Conservation (phyloP, 2,113 vertebrate genomes). For the Antechinus flavipes region DNA sequence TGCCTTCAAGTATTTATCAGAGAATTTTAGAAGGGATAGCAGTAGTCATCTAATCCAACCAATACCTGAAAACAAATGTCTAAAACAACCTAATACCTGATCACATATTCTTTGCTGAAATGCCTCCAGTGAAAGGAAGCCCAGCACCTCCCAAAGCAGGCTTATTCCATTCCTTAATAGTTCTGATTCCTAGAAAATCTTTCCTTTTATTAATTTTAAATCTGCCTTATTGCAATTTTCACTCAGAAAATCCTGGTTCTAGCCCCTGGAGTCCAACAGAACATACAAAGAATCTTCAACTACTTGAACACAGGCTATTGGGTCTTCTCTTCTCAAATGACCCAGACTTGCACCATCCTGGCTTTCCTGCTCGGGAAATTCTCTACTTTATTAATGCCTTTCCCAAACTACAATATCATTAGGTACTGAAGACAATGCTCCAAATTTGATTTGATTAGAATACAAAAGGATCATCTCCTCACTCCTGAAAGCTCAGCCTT, state of each 20-base stretch:
- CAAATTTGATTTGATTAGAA: background rate
- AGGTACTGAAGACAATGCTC: background rate
- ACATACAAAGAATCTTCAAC: background rate
- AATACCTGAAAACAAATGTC: background rate
- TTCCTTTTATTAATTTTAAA: background rate
- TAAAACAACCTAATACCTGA: background rate
- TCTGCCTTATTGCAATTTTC: background rate
- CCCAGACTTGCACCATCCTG: background rate
- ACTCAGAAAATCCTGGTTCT: background rate
- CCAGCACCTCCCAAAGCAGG: background rate
- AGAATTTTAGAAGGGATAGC: background rate
- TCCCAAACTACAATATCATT: background rate
- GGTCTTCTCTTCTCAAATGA: background rate
- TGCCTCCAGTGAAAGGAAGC: background rate
- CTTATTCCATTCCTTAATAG: background rate
- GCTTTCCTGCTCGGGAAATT: background rate
- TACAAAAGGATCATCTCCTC: background rate
- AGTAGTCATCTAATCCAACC: background rate
- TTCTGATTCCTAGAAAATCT: background rate
- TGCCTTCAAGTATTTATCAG: background rate
- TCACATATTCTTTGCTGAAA: background rate
- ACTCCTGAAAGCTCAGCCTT: background rate
- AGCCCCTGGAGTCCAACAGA: background rate
- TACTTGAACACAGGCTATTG: background rate
- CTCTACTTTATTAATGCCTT: background rate